phyloP scores from a whole-genome alignment of 2,113 vertebrate species.

The Gallinago jamesoni region DNA sequence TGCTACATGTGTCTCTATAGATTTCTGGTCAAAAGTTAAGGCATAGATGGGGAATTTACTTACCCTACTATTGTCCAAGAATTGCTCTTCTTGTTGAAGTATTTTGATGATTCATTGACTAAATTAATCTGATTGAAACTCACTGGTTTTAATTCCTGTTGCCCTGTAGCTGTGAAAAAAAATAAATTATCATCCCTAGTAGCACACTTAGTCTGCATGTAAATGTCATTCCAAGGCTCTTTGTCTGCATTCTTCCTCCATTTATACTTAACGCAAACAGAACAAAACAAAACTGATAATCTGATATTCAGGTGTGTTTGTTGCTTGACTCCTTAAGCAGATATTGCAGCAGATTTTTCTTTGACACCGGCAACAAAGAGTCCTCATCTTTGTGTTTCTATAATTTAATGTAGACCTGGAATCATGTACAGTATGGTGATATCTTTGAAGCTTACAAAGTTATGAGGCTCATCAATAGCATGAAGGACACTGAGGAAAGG shows the following conservation, averaged over 20 bases:
- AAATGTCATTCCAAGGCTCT: neutral
- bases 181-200: neutral
- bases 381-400: neutral
- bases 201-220: neutral
- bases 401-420: neutral
- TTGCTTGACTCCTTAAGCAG: neutral
- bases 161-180: neutral
- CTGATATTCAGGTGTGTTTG: neutral
- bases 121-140: neutral
- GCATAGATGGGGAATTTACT: neutral
- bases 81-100: neutral
- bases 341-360: neutral
- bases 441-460: neutral
- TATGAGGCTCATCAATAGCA: neutral
- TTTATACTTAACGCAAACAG: neutral
- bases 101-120: conserved; percentile 20
- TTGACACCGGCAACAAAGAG: neutral
- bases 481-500: neutral
- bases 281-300: neutral
- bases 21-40: neutral
- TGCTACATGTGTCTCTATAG: neutral
- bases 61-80: neutral
- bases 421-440: neutral
- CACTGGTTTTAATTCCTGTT: neutral
- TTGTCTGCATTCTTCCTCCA: neutral